These are phyloP conservation scores for Pachycephus smyrnensis DNA, from an alignment of 2,888 invertebrate species.

Conservation along the genomic window DNA sequence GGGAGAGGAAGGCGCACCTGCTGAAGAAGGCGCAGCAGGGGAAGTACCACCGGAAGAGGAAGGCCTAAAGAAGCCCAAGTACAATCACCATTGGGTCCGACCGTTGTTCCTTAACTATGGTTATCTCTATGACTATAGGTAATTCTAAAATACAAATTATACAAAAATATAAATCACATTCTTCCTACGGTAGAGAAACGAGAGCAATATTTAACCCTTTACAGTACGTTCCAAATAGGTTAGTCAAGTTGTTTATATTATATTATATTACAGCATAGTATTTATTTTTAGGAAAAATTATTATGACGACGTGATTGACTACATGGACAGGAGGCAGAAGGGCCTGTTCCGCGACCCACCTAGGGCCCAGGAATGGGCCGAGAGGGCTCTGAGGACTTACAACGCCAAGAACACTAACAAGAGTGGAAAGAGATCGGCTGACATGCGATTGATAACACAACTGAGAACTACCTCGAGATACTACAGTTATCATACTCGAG, in stretches of 20 bases:
- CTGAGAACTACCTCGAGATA: conserved; percentile 53
- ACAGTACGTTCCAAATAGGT: neutral
- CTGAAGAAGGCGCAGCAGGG: conserved; percentile 67
- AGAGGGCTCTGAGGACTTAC: conserved; percentile 82
- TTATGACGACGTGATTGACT: conserved; percentile 87
- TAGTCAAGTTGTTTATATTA: neutral
- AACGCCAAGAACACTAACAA: conserved; percentile 52
- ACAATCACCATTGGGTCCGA: conserved; percentile 88
- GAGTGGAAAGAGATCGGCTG: conserved; percentile 57
- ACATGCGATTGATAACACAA: conserved; percentile 56
- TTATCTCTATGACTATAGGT: conserved; percentile 84
- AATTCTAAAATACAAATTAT: neutral
- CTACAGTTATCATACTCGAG: conserved; percentile 64
- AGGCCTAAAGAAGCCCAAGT: conserved; percentile 69
- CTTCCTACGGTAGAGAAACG: too few relatives aligned
- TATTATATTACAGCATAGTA: neutral
- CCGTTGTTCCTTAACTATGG: conserved; percentile 85
- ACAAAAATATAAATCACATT: too few relatives aligned
- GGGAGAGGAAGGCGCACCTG: conserved; percentile 52
- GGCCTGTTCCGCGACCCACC: conserved; percentile 80
- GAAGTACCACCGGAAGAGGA: conserved; percentile 63
- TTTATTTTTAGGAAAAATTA: conserved; percentile 75
- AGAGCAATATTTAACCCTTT: neutral
- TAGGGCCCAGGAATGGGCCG: conserved; percentile 87
- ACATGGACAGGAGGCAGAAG: conserved; percentile 80